These are phyloP conservation scores for Mimumesa dahlbomi DNA, from an alignment of 2,888 invertebrate species.

Conservation along the genomic window DNA sequence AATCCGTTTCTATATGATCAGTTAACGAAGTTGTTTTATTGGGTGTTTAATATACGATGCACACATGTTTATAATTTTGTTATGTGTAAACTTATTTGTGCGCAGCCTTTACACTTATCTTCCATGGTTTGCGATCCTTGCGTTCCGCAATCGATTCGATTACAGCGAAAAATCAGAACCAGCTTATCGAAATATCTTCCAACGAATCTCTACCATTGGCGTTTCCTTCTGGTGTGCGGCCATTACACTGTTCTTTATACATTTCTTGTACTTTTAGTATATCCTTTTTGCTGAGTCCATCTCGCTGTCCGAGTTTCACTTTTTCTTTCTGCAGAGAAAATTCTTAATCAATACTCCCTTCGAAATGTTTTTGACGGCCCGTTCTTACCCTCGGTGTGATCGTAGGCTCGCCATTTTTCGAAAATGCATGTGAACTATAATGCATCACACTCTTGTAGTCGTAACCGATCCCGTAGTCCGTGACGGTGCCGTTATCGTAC, in stretches of 20 bases:
- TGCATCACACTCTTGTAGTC: constrained; percentile 89
- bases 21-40: too few relatives aligned
- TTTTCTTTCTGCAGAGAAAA: constrained; percentile 77
- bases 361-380: too few relatives aligned
- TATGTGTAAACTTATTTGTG: too few relatives aligned
- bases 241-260: constrained; percentile 80
- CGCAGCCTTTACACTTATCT: background rate
- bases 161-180: background rate
- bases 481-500: constrained; percentile 84
- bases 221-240: constrained; percentile 49
- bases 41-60: too few relatives aligned
- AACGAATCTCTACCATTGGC: constrained; percentile 18
- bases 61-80: too few relatives aligned
- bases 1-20: too few relatives aligned
- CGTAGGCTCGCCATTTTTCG: constrained; percentile 85
- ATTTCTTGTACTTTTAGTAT: constrained; percentile 83
- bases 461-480: constrained; percentile 85
- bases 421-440: constrained; percentile 86
- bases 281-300: constrained; percentile 83
- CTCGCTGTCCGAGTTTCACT: constrained; percentile 82
- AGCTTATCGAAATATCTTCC: constrained; percentile 44
- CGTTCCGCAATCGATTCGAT: background rate
- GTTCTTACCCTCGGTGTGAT: constrained; percentile 83
- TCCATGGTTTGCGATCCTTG: background rate
- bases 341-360: too few relatives aligned